A percentile compares a stretch with the other conserved stretches of the same genome.
phyloP scores from a whole-genome alignment of 30 jellyfish, hydroid and myxozoan genomes.

The Mastigias papua region DNA sequence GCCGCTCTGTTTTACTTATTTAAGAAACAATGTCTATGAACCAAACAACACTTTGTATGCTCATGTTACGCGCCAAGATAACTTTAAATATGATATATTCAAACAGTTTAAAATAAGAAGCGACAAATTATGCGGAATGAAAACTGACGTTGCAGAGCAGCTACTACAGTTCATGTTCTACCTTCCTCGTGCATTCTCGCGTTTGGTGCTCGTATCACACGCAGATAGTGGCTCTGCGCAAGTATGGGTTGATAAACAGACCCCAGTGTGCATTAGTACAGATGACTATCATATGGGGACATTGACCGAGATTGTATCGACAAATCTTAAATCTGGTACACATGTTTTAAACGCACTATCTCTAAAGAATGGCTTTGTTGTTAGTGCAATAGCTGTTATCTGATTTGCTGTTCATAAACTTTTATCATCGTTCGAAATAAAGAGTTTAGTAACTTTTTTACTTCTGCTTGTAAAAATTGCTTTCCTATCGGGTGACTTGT shows the following conservation, averaged over 20 bases:
- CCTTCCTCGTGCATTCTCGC: slow-evolving; percentile 82
- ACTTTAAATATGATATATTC: slow-evolving; percentile 77
- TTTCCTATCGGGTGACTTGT: no score
- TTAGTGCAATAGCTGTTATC: slow-evolving; percentile 92
- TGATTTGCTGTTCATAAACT: slow-evolving; percentile 1
- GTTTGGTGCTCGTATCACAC: slow-evolving; percentile 89
- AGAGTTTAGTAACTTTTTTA: no score
- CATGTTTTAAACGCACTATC: slow-evolving; percentile 86
- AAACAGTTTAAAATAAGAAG: slow-evolving; percentile 87
- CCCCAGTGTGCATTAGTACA: slow-evolving; percentile 87
- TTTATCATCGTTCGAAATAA: no score
- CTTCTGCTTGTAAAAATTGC: no score
- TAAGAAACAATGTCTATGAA: slow-evolving; percentile 73
- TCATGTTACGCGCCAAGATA: slow-evolving; percentile 84
- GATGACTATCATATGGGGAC: slow-evolving; percentile 98
- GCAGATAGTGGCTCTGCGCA: slow-evolving; percentile 91
- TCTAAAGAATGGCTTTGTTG: slow-evolving; percentile 85
- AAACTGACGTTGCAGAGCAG: slow-evolving; percentile 92
- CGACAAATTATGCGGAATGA: slow-evolving; percentile 96
- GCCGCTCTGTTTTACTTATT: slow-evolving; percentile 91
- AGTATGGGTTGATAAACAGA: slow-evolving; percentile 92
- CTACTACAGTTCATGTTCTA: slow-evolving; percentile 74
- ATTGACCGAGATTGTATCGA: slow-evolving; percentile 77
- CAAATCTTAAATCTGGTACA: slow-evolving; percentile 90
- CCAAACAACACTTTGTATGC: slow-evolving; percentile 91